Evolutionary conservation across 2,113 vertebrate species (phyloP).

Genomic region (Platycercus adscitus): DNA sequence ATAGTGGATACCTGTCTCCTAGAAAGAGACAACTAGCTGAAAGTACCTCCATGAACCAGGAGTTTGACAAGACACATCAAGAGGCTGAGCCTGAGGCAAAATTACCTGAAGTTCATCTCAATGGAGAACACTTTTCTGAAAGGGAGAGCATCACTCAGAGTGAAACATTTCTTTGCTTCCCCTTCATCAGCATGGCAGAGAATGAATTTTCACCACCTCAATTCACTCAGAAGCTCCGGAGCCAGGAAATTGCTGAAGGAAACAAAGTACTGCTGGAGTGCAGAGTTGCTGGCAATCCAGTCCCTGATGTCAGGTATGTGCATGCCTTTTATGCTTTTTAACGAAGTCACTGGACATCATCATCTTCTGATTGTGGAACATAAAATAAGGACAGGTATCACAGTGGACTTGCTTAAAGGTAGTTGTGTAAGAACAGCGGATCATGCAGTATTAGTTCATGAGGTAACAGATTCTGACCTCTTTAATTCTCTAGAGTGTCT

Average conservation of each 20-base stretch:
- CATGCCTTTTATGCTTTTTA: neutral
- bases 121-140: neutral
- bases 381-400: neutral
- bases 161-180: neutral
- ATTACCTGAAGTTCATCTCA: neutral
- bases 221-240: conserved; percentile 93
- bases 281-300: conserved; percentile 86
- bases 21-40: conserved; percentile 70
- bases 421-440: neutral
- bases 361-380: neutral
- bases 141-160: neutral
- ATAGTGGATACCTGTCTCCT: conserved; percentile 94
- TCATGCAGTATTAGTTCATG: neutral
- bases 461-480: neutral
- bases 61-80: conserved; percentile 48
- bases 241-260: conserved; percentile 94
- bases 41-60: conserved; percentile 44
- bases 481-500: neutral
- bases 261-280: conserved; percentile 89
- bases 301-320: conserved; percentile 87
- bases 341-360: neutral
- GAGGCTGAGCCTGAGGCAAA: conserved; percentile 47
- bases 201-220: conserved; percentile 76
- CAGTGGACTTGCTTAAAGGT: neutral
- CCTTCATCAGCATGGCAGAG: neutral